Base-by-base conservation (phyloP, 2,797 vertebrate genomes). In the Sciurus vulgaris region DNA sequence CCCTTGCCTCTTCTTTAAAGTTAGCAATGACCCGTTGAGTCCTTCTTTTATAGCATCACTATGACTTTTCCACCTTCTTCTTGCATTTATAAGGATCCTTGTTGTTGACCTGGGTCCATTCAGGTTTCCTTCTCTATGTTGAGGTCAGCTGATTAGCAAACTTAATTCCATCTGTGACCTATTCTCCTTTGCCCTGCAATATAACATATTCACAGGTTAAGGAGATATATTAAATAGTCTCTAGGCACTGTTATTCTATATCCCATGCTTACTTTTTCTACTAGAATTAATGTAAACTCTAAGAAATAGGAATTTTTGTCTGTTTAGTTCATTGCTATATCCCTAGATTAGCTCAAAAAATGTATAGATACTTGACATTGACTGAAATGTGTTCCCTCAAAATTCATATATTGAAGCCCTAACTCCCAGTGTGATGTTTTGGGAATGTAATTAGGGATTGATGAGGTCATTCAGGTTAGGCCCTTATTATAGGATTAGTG, bases 1-100 rank as follows among this genome's bases (percentile, higher is more conserved):
- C 74, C 33, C 14, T 74, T 69, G 59, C 44, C 78, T 86, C 67
- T 69, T 86, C 30, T 72, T 93, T n/a, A 77, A 65, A 93, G 79
- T 38, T 44, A 41, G 72, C 22, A 77, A 41, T 5, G 2, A 22
- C 7, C 89, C 14, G 7, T 73, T 1, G 13, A 54, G 51, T 61
- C 91, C 14, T 69, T 63, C 28, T 69, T 63, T n/a, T 33, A 33
- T 35, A 28, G 33, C 30, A 38, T 73, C 51, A 47, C 13, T 63
- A 30, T 92, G n/a, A 41, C 15, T n/a, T 85, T 90, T 87, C 35
- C 74, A 10, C n/a, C 69, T 93, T 18, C 4, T 51, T 72, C n/a
- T 72, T 49, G 49, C 35, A 44, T 8, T 41, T 54, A 54, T 41
- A 91, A 47, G 15, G 30, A 2, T 26, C 7, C 41, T 72, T 26